Evolutionary conservation across 2,888 invertebrate genomes (phyloP).

Genomic region (Lochmaea crataegi): DNA sequence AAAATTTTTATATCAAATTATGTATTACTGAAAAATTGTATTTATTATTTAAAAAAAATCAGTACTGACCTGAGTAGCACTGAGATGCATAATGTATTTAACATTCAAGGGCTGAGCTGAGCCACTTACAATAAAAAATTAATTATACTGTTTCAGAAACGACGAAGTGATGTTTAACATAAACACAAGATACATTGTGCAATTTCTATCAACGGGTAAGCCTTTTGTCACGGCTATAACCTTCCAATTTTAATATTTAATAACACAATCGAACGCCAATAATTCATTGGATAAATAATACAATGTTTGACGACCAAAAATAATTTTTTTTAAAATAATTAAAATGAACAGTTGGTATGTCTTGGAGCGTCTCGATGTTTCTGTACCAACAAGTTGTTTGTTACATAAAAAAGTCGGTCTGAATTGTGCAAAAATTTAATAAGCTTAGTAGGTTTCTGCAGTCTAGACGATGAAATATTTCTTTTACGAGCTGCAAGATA

Average conservation of each 20-base stretch:
- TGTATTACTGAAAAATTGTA: too few relatives aligned
- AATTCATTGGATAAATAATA: not conserved
- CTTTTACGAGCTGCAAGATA: too few relatives aligned
- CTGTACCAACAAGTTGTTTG: too few relatives aligned
- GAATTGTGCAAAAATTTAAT: too few relatives aligned
- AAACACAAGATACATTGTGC: slow-evolving; percentile 6
- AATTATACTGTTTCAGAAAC: not conserved
- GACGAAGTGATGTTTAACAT: slow-evolving; percentile 7
- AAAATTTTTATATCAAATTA: too few relatives aligned
- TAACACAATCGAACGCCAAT: not conserved
- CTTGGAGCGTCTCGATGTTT: too few relatives aligned
- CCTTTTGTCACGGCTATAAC: slow-evolving; percentile 5
- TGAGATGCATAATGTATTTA: not conserved
- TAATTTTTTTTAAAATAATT: too few relatives aligned
- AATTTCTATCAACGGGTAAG: slow-evolving; percentile 8
- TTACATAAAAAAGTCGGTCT: too few relatives aligned
- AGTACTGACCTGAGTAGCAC: not conserved
- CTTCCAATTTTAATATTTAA: not conserved
- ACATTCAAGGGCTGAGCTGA: slow-evolving; percentile 4
- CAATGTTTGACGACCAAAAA: not conserved
- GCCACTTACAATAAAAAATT: slow-evolving; percentile 1
- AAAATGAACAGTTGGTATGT: not conserved
- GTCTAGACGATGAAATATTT: too few relatives aligned
- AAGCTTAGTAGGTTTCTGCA: too few relatives aligned
- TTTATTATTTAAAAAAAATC: too few relatives aligned